Evolutionary conservation across 2,797 vertebrate species (phyloP).

Genomic region (Anguilla marmorata): DNA sequence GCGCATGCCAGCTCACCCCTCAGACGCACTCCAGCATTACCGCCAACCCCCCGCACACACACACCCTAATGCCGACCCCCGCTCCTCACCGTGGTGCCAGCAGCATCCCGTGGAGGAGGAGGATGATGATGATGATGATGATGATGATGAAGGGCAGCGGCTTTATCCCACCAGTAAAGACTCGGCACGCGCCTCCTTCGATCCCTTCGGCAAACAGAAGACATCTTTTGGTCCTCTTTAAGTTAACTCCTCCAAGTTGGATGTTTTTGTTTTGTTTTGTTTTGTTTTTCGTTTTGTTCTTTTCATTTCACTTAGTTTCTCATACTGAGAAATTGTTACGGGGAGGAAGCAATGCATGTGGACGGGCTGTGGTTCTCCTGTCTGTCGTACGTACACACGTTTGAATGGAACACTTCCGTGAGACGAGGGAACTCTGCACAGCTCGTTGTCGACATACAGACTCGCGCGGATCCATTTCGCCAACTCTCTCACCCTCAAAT

Average conservation of each 20-base stretch:
- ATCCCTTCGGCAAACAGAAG: background rate
- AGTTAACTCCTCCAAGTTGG: conserved; percentile 37
- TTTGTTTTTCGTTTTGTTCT: conserved; percentile 28
- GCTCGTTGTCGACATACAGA: conserved; percentile 17
- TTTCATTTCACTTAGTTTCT: conserved; percentile 43
- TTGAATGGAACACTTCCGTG: conserved; percentile 1
- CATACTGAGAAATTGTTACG: conserved; percentile 46
- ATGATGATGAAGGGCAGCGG: background rate
- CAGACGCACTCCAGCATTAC: conserved; percentile 13
- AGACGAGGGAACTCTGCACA: conserved; percentile 8
- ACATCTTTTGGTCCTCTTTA: background rate
- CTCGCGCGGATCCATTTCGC: conserved; percentile 24
- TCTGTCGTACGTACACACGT: background rate
- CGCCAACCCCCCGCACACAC: background rate
- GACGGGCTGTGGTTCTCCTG: conserved; percentile 19
- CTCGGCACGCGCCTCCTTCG: background rate
- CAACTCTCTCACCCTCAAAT: conserved; percentile 21
- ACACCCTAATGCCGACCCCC: background rate
- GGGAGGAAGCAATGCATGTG: conserved; percentile 44
- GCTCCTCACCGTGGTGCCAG: background rate
- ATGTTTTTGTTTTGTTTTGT: conserved; percentile 26
- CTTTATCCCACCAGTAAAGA: conserved; percentile 18
- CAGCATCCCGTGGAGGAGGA: background rate
- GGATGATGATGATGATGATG: background rate
- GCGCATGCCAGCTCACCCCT: background rate